A percentile compares a stretch with the other conserved stretches of the same genome.
Conservation (phyloP, 2,797 vertebrate genomes). For the Psittacula derbiana region DNA sequence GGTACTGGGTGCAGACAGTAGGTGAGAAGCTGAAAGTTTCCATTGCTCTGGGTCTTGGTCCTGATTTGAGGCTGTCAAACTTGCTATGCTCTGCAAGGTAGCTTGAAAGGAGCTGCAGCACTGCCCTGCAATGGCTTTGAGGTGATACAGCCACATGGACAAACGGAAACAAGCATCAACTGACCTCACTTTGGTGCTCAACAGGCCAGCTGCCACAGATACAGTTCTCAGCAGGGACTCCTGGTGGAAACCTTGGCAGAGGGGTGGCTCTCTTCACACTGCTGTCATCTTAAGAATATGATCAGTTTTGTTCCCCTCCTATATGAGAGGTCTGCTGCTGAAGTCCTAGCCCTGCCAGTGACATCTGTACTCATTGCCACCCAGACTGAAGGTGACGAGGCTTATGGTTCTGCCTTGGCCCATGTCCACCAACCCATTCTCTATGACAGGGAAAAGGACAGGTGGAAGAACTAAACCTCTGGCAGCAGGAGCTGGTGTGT, state of each 20-base stretch:
- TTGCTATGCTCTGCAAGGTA: neutral
- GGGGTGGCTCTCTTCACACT: neutral
- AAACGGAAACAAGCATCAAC: neutral
- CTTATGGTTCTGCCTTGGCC: neutral
- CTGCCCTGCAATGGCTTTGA: neutral
- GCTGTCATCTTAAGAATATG: neutral
- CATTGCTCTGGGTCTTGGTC: neutral
- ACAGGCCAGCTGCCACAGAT: neutral
- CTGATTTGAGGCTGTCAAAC: neutral
- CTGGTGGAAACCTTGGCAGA: neutral
- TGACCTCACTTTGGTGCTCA: neutral
- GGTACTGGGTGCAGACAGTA: neutral
- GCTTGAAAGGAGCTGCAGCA: neutral
- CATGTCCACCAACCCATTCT: fast-evolving
- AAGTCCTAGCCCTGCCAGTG: neutral
- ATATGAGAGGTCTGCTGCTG: neutral
- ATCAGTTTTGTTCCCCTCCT: neutral
- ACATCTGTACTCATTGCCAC: neutral
- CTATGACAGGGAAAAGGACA: neutral
- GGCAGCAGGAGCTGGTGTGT: neutral
- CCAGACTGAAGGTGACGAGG: neutral
- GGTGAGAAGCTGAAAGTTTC: neutral
- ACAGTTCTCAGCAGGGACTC: neutral
- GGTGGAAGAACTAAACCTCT: neutral
- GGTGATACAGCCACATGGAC: neutral